phyloP scores from a whole-genome alignment of 2,113 vertebrate genomes.

The Upupa epops region DNA sequence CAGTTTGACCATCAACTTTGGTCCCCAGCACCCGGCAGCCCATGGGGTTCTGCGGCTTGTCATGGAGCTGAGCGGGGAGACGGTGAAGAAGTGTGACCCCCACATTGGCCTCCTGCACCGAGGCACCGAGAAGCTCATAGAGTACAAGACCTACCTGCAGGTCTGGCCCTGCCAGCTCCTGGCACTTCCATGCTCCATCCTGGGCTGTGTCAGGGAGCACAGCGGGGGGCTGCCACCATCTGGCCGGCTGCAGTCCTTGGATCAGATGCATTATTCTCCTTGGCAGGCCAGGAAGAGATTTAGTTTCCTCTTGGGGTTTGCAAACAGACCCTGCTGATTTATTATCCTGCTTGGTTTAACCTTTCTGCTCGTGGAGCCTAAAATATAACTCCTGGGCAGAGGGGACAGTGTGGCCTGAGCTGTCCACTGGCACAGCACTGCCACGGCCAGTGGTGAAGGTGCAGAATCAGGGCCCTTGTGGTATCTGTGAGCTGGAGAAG shows the following conservation, averaged over 20 bases:
- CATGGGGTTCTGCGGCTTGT: conserved; percentile 93
- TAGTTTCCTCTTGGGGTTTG: not conserved
- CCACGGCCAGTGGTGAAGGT: not conserved
- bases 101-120: conserved; percentile 92
- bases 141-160: conserved; percentile 96
- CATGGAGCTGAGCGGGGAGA: conserved; percentile 93
- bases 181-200: not conserved
- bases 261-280: not conserved
- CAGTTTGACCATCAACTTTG: conserved; percentile 92
- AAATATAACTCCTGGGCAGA: not conserved
- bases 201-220: not conserved
- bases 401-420: too few relatives aligned
- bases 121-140: conserved; percentile 93
- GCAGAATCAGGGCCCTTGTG: not conserved
- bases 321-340: not conserved
- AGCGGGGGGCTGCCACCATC: not conserved
- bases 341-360: not conserved
- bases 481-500: not conserved
- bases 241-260: too few relatives aligned
- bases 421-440: not conserved
- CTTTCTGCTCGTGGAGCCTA: rapidly evolving
- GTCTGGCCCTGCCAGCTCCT: conserved; percentile 14
- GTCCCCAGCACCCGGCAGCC: conserved; percentile 94
- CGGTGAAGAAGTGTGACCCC: conserved; percentile 90
- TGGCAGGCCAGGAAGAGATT: rapidly evolving